Evolutionary conservation across 1,140 invertebrate species (phyloP).

Genomic region (Tetraneura akinire): DNA sequence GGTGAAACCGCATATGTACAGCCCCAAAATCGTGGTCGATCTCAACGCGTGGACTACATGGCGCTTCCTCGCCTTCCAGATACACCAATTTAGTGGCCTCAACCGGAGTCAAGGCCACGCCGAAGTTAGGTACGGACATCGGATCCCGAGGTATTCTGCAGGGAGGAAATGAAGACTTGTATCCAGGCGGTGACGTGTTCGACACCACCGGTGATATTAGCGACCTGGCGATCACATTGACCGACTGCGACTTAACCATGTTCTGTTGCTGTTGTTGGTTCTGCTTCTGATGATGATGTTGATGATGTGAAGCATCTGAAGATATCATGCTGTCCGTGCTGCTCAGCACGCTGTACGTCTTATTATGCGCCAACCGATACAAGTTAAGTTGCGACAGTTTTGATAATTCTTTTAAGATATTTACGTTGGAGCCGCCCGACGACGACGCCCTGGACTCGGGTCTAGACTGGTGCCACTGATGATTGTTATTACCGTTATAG

Average conservation of each 20-base stretch:
- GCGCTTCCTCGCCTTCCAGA: constrained; percentile 65
- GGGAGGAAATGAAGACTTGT: neutral
- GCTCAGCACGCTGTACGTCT: constrained; percentile 70
- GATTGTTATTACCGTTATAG: neutral
- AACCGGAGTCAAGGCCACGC: constrained; percentile 64
- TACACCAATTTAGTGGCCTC: constrained; percentile 72
- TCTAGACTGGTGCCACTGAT: constrained; percentile 25
- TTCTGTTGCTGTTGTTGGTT: constrained; percentile 55
- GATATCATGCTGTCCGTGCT: constrained; percentile 55
- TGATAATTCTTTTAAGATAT: constrained; percentile 72
- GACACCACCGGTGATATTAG: constrained; percentile 64
- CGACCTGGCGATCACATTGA: constrained; percentile 62
- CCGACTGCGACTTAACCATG: constrained; percentile 68
- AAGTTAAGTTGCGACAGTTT: constrained; percentile 74
- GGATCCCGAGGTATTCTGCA: constrained; percentile 58
- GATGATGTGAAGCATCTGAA: constrained; percentile 60
- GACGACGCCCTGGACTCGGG: constrained; percentile 49
- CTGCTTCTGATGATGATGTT: constrained; percentile 22
- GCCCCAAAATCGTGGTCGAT: constrained; percentile 55
- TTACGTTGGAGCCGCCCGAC: constrained; percentile 56
- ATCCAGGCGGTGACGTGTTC: constrained; percentile 65
- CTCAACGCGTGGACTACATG: constrained; percentile 43
- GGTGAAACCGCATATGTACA: constrained; percentile 57
- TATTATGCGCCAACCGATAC: constrained; percentile 66
- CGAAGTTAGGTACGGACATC: constrained; percentile 50